phyloP scores from a whole-genome alignment of 2,888 invertebrate genomes.

The Tuta absoluta region DNA sequence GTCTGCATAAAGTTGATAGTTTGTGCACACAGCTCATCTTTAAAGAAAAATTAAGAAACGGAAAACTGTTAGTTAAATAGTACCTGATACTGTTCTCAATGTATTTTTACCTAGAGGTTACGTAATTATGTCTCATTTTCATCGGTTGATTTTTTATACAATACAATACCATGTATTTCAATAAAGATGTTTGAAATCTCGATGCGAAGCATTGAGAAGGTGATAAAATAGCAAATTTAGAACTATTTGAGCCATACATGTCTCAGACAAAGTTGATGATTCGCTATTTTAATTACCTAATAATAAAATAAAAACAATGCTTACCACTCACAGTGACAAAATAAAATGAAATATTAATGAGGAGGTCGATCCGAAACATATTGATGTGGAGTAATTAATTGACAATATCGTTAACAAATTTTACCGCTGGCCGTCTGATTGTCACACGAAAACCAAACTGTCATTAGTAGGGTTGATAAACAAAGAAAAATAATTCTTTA shows the following conservation, averaged over 20 bases:
- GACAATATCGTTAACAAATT: slow-evolving; percentile 72
- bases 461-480: slow-evolving; percentile 28
- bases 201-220: no score
- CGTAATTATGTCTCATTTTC: no score
- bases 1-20: slow-evolving; percentile 1
- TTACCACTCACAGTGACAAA: no score
- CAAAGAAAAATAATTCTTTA: background rate
- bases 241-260: no score
- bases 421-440: slow-evolving; percentile 63
- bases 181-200: no score
- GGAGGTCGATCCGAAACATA: background rate
- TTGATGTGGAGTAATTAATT: slow-evolving; percentile 52
- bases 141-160: no score
- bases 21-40: background rate
- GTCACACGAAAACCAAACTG: slow-evolving; percentile 62
- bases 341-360: background rate
- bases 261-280: no score
- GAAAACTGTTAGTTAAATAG: background rate
- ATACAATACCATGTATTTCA: no score
- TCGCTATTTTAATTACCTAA: no score
- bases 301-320: no score
- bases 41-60: background rate
- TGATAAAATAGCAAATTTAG: no score
- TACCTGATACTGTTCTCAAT: background rate
- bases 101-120: no score